phyloP scores from a whole-genome alignment of 2,797 vertebrate species.

The Halcyon smyrnensis region DNA sequence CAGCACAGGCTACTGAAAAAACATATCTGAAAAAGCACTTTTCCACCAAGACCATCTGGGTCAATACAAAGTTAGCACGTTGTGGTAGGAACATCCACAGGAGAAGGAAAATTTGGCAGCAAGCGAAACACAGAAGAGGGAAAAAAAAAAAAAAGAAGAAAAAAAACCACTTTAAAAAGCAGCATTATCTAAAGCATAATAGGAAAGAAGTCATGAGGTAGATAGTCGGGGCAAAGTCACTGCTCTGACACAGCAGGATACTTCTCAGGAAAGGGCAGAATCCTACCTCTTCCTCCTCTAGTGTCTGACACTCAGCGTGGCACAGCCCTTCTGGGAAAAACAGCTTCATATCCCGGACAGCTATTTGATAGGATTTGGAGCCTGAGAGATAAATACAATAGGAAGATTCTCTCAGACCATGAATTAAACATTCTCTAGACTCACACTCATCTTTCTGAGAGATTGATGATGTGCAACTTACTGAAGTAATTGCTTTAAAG shows the following conservation, averaged over 20 bases:
- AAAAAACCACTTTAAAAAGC: neutral
- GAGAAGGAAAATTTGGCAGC: neutral
- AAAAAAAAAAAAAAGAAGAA: neutral
- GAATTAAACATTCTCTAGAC: conserved; percentile 71
- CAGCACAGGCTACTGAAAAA: neutral
- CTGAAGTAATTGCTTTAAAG: conserved; percentile 72
- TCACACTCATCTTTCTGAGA: conserved; percentile 60
- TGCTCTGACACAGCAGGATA: neutral
- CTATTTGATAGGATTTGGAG: conserved; percentile 74
- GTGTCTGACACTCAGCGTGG: conserved; percentile 41
- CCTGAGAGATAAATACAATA: conserved; percentile 69
- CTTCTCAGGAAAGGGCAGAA: neutral
- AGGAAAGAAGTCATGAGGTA: neutral
- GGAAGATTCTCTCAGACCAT: conserved; percentile 62
- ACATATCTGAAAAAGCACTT: neutral
- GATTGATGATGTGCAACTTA: conserved; percentile 62
- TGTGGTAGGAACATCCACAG: neutral
- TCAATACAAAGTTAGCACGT: neutral
- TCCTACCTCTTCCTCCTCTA: conserved; percentile 75
- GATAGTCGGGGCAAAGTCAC: neutral
- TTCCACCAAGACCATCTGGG: neutral
- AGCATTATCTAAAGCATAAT: neutral
- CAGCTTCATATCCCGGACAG: conserved; percentile 73
- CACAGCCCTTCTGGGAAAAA: conserved; percentile 81
- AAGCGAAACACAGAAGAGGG: neutral